Base-by-base conservation (phyloP, 1,140 invertebrate species). In the Plectus sambesii region DNA sequence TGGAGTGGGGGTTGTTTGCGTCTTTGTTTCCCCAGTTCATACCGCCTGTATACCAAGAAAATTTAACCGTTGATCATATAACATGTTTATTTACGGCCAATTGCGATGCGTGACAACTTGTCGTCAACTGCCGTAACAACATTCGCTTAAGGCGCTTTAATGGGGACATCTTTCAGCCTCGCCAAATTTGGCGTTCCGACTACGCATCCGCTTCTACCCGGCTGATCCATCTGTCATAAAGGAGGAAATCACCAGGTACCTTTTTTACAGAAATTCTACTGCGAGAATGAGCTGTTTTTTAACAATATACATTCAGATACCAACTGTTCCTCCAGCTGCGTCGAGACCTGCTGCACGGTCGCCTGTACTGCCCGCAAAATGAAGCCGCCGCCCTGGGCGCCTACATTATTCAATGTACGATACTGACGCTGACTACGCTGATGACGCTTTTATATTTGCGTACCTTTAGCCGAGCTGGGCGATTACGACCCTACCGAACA, bases 121-220 rank as follows among this genome's bases (percentile, higher is more conserved):
- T n/a, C n/a, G n/a, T n/a, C n/a, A n/a, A n/a, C n/a, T n/a, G n/a
- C n/a, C n/a, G n/a, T n/a, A n/a, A n/a, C n/a, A n/a, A n/a, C n/a
- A n/a, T n/a, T n/a, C n/a, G n/a, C n/a, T n/a, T n/a, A n/a, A n/a
- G n/a, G n/a, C n/a, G n/a, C n/a, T n/a, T n/a, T n/a, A n/a, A n/a
- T n/a, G n/a, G n/a, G n/a, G n/a, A n/a, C n/a, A n/a, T n/a, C n/a
- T n/a, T n/a, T n/a, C n/a, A n/a, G n/a, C n/a, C n/a, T n/a, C n/a
- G n/a, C n/a, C n/a, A n/a, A n/a, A 36, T 36, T 82, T 88, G 61
- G 68, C 88, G 24, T 86, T 93, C 69, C 87, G 85, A 66, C 85
- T 93, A 70, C 80, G 87, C 41, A 83, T 92, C 30, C 90, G 92
- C 72, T 93, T 88, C 69, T 93, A 92, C 70, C 87, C 87, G 5